Evolutionary conservation across 2,888 invertebrate species (phyloP), one percentile per base, ranked within the genome.

Genomic region (Mythimna ferrago): DNA sequence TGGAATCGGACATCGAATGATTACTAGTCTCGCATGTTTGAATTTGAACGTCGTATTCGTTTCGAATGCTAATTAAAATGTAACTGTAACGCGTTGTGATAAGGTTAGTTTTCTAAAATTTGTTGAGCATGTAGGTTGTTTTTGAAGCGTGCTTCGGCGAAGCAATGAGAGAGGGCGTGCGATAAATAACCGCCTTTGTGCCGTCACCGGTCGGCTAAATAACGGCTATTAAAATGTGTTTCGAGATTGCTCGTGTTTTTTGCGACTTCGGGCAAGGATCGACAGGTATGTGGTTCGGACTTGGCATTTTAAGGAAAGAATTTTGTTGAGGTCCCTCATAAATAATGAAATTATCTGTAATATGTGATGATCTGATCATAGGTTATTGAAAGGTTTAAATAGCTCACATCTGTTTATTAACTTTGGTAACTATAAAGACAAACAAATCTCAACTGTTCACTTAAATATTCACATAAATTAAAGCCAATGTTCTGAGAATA

Each of bases 131-230:
- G 91, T 94, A 91, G 88, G 94, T 93, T 94, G 93, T 94, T 95
- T 92, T 93, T 88, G 89, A 90, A 91, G 87, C 89, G 89, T 85
- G 91, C 88, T 89, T 88, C 90, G 91, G 89, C 89, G 92, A 94
- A 93, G 96, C 96, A 95, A 95, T 95, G 95, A 95, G 95, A 96
- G 96, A 96, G 96, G 96, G 96, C 96, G 96, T 95, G 93, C 94
- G 94, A 96, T 96, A 95, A 96, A 96, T 95, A 94, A 96, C 95
- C 94, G 94, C 95, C 95, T 96, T 96, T 95, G 95, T 93, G 94
- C 94, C 94, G 94, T 95, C 95, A 94, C 94, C 95, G 95, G 92
- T 90, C 90, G 91, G 93, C 94, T 94, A 94, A 95, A 96, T 94
- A 95, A 96, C 90, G 90, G 93, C 94, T 94, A 94, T 95, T 96